Conservation (phyloP, 2,113 vertebrate species). For the Myiagra hebetior region DNA sequence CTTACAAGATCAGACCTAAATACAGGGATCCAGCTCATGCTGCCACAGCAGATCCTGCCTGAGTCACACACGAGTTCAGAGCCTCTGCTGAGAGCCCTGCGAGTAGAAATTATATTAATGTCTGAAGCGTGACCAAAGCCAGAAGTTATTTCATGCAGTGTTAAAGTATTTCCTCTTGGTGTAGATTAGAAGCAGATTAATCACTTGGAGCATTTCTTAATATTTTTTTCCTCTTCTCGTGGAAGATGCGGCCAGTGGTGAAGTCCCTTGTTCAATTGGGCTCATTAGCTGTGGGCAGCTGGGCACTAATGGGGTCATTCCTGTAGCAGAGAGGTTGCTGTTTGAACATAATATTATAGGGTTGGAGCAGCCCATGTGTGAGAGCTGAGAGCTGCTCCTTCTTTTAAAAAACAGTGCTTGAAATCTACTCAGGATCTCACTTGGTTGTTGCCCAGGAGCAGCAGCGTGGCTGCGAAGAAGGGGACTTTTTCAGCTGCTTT, state of each 20-base stretch:
- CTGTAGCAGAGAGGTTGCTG: background rate
- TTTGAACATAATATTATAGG: fast-evolving
- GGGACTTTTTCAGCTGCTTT: background rate
- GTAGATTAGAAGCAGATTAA: background rate
- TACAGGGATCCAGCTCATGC: background rate
- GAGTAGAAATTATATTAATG: background rate
- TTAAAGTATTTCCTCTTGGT: background rate
- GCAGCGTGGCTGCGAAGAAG: background rate
- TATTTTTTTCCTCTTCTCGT: background rate
- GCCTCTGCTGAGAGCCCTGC: background rate
- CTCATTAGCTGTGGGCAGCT: background rate
- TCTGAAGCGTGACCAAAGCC: background rate
- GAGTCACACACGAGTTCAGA: background rate
- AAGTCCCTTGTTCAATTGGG: background rate
- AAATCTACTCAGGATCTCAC: fast-evolving
- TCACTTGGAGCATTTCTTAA: background rate
- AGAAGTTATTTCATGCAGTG: background rate
- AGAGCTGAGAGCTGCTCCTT: background rate
- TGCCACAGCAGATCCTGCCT: background rate
- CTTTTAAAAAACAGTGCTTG: background rate
- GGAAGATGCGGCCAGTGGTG: background rate
- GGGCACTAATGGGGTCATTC: background rate
- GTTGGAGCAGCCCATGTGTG: fast-evolving
- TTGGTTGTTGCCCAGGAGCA: background rate
- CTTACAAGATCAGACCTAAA: background rate